Evolutionary conservation across 2,797 vertebrate species (phyloP), one percentile per base, ranked within the genome.

Genomic region (Aeoliscus strigatus): DNA sequence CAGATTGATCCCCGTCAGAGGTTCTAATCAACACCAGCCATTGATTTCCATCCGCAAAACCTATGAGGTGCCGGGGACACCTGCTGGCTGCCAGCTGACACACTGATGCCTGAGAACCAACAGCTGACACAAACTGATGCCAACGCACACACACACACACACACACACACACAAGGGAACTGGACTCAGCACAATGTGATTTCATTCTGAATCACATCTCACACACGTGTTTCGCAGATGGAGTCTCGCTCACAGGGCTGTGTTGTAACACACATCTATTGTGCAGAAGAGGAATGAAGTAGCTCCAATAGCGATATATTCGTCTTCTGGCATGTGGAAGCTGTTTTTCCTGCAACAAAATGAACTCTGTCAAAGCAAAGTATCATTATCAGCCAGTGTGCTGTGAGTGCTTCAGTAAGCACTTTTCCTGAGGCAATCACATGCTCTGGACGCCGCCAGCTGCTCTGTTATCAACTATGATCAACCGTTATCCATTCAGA

Each of bases 1-100:
- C 42, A 49, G 77, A 83, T 70, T 75, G 76, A 84, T 79, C 57
- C 60, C 51, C 43, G 45, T 77, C 60, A 76, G 31, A 51, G 35
- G 55, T 57, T 79, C 58, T 75, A 73, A 79, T 87, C 75, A 78
- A 77, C 69, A 75, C 42, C 66, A 63, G 55, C 38, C 69, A 85
- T 81, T 68, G 81, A 86, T 86, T 75, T 80, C 58, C 70, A 61
- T 72, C 55, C 37, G 27, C 40, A n/a, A 53, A 61, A 57, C 48
- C 64, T 61, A 39, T 27, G 27, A 81, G 75, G 73, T 79, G 82
- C 67, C 77, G 53, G 6, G 65, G 76, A 85, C 82, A 86, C 83
- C 80, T 84, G 79, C 78, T 81, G 59, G 63, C 60, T 65, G 66
- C 59, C 78, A 78, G 79, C 79, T 88, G 85, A 86, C 73, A 63